These are phyloP conservation scores for Cherax destructor DNA, from an alignment of 1,140 invertebrate genomes.

Conservation along the genomic window DNA sequence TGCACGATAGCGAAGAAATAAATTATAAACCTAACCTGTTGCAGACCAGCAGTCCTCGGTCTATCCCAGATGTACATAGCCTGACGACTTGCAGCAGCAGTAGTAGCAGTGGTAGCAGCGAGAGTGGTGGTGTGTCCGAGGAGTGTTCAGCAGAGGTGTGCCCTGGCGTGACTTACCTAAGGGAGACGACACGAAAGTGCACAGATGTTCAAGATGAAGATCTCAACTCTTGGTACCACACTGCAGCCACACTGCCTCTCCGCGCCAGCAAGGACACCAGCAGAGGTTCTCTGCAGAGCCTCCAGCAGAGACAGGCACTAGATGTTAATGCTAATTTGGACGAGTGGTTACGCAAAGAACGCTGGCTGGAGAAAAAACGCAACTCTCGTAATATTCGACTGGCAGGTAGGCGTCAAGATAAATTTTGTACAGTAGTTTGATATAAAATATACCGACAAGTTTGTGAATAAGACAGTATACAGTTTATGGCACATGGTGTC, in stretches of 20 bases:
- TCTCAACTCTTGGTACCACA: slow-evolving; percentile 31
- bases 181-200: neutral
- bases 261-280: neutral
- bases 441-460: too few species aligned
- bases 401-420: slow-evolving; percentile 25
- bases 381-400: slow-evolving; percentile 17
- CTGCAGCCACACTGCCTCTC: slow-evolving; percentile 39
- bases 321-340: slow-evolving; percentile 53
- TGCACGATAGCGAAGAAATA: neutral
- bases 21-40: neutral
- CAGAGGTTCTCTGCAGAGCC: neutral
- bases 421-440: too few species aligned
- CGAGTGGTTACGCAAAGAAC: slow-evolving; percentile 55
- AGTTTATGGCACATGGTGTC: too few species aligned
- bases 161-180: slow-evolving; percentile 55
- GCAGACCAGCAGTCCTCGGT: neutral
- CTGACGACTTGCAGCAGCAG: slow-evolving; percentile 24
- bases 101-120: slow-evolving; percentile 6
- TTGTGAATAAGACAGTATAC: too few species aligned
- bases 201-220: neutral
- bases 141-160: slow-evolving; percentile 17
- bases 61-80: neutral
- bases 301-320: slow-evolving; percentile 10
- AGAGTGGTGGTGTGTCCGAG: neutral
- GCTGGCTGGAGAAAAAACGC: slow-evolving; percentile 58